phyloP scores from a whole-genome alignment of 2,113 vertebrate species.

The Elanoides forficatus region DNA sequence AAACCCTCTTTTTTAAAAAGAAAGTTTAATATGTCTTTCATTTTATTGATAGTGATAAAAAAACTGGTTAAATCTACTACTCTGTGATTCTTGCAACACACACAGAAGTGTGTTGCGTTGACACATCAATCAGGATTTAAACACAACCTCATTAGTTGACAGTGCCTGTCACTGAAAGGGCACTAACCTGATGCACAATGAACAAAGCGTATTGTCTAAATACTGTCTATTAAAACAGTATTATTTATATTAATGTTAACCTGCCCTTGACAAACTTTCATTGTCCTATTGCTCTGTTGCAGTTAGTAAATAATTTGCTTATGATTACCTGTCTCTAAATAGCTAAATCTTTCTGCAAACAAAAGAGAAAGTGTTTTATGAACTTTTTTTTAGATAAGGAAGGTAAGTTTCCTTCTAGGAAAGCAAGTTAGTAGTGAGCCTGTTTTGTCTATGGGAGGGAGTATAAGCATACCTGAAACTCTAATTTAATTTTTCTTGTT shows the following conservation, averaged over 20 bases:
- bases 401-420: background rate
- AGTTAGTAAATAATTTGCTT: conserved; percentile 42
- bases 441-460: background rate
- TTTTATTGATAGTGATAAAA: background rate
- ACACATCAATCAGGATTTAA: background rate
- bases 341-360: background rate
- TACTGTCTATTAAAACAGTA: background rate
- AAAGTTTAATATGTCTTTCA: background rate
- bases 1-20: background rate
- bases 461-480: background rate
- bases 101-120: background rate
- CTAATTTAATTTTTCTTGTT: background rate
- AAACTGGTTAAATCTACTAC: background rate
- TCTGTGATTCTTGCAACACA: background rate
- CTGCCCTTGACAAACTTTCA: conserved; percentile 13
- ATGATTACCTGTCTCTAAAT: background rate
- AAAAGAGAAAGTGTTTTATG: background rate
- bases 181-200: background rate
- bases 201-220: background rate
- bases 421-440: background rate
- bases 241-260: background rate
- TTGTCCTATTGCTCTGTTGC: background rate
- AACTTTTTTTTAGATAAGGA: background rate
- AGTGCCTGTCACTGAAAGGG: background rate
- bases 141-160: background rate